Evolutionary conservation across 2,888 invertebrate species (phyloP), one percentile per base, ranked within the genome.

Genomic region (Parasteatoda lunata): DNA sequence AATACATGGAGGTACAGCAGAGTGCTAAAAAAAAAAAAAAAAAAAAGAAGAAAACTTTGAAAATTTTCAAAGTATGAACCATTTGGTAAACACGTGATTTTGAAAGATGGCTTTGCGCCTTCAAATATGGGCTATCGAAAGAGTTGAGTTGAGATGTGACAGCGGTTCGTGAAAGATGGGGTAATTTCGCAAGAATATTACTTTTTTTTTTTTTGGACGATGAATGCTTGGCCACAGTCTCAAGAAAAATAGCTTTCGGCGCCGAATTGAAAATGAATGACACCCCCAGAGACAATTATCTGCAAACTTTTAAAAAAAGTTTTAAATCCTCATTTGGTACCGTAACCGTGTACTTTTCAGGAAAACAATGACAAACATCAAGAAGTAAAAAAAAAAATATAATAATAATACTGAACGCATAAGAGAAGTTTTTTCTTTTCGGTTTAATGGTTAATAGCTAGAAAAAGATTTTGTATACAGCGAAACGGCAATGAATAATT

Each of bases 141-240:
- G 59, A 13, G n/a, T 59, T n/a, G 64, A 64, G 75, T n/a, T 52
- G 11, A 45, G 15, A 48, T 59, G 51, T 71, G 78, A 79, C 78
- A 79, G 49, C 59, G 49, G 47, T 59, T 48, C 47, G 9, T 71
- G 78, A 79, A 71, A 79, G 69, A 71, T 49, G 78, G 48, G 13
- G 71, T 54, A 79, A 79, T 79, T 71, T 77, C 51, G n/a, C 8
- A 13, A 5, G 76, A 15, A 65, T 45, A 30, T 30, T 30, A 73
- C 30, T 59, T 49, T 49, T 13, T 47, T 11, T 7, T 30, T 13
- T 47, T 11, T 7, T 30, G 30, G 49, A 15, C 59, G n/a, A 47
- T 45, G 73, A 73, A n/a, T 15, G 54, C 73, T 54, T 9, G 48
- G n/a, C 4, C 4, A n/a, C 59, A 13, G 59, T 59, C 30, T 30